These are phyloP conservation scores for Philereme vetulata DNA, from an alignment of 2,888 invertebrate genomes.

Conservation along the genomic window DNA sequence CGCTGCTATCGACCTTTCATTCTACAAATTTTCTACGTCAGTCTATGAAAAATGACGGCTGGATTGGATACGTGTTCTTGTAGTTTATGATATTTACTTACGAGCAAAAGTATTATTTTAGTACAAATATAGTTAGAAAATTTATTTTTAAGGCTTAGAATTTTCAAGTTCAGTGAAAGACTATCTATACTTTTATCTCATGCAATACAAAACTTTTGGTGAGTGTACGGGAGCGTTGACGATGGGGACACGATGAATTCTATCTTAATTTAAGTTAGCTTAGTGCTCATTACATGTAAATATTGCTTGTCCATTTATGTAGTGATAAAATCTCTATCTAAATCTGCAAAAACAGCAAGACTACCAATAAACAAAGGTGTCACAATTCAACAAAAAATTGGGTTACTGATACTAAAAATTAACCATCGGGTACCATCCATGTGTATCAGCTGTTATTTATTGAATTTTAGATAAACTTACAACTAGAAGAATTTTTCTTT, in stretches of 20 bases:
- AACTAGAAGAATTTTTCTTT: not conserved
- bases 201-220: slow-evolving; percentile 74
- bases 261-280: slow-evolving; percentile 50
- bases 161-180: slow-evolving; percentile 66
- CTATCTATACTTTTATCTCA: slow-evolving; percentile 66
- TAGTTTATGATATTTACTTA: slow-evolving; percentile 84
- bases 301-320: slow-evolving; percentile 36
- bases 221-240: slow-evolving; percentile 59
- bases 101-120: slow-evolving; percentile 76
- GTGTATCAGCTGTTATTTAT: not conserved
- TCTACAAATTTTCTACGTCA: slow-evolving; percentile 62
- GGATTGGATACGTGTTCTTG: slow-evolving; percentile 81
- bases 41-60: slow-evolving; percentile 83
- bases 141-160: slow-evolving; percentile 53
- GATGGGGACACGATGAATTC: slow-evolving; percentile 62
- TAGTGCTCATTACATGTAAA: slow-evolving; percentile 59
- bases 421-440: not conserved
- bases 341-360: slow-evolving; percentile 3
- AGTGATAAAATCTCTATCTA: slow-evolving; percentile 5
- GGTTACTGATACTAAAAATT: slow-evolving; percentile 11
- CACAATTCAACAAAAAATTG: slow-evolving; percentile 17
- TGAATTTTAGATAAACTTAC: not conserved
- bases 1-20: slow-evolving; percentile 53
- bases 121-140: slow-evolving; percentile 59
- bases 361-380: slow-evolving; percentile 9